Percentiles rank a stretch among this genome's conserved stretches.
These are phyloP conservation scores for Tupaia chinensis DNA, from an alignment of 2,113 vertebrate species.

Conservation along the genomic window DNA sequence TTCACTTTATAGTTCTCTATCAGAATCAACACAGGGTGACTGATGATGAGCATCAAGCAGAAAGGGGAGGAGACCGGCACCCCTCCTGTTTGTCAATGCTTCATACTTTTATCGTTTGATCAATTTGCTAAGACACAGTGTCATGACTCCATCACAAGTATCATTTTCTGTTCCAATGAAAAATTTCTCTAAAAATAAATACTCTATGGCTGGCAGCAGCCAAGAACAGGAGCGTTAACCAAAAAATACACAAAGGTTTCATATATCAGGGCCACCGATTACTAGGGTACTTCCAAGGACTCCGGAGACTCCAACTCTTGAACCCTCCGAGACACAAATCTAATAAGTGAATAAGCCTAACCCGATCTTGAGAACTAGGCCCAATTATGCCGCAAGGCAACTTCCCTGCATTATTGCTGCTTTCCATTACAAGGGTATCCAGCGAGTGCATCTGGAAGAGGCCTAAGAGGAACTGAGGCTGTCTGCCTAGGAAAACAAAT, in stretches of 20 bases:
- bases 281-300: constrained; percentile 89
- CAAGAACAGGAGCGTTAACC: constrained; percentile 88
- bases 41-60: constrained; percentile 85
- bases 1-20: constrained; percentile 91
- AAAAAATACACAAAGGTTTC: constrained; percentile 90
- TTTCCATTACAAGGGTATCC: constrained; percentile 91
- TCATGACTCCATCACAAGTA: constrained; percentile 88
- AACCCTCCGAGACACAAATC: constrained; percentile 89
- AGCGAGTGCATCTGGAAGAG: constrained; percentile 90
- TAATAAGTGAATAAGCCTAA: constrained; percentile 92
- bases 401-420: constrained; percentile 90
- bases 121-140: constrained; percentile 90
- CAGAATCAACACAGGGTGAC: constrained; percentile 90
- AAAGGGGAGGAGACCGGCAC: constrained; percentile 56
- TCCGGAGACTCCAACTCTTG: constrained; percentile 88
- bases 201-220: constrained; percentile 85
- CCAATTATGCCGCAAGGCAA: constrained; percentile 89
- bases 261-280: constrained; percentile 91
- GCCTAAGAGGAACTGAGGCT: constrained; percentile 89
- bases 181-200: constrained; percentile 90
- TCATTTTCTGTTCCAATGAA: constrained; percentile 89
- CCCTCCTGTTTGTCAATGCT: constrained; percentile 61
- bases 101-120: constrained; percentile 85
- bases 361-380: constrained; percentile 89
- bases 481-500: constrained; percentile 92